phyloP scores from a whole-genome alignment of 2,113 vertebrate genomes.

The Cariama cristata region DNA sequence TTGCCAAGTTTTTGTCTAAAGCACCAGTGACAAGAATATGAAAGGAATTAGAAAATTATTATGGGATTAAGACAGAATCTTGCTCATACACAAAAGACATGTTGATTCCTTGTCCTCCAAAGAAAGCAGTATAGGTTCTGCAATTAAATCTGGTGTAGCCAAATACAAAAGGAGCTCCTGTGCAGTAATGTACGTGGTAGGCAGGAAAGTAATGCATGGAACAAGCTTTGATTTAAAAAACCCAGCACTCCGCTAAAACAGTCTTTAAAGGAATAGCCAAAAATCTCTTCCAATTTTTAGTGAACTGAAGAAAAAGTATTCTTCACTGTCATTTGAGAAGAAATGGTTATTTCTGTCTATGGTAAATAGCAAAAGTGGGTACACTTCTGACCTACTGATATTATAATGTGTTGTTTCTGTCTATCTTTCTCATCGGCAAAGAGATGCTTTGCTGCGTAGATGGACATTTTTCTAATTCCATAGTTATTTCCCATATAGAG shows the following conservation, averaged over 20 bases:
- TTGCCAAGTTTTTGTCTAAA: constrained; percentile 36
- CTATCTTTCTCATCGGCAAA: not conserved
- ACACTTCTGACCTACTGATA: not conserved
- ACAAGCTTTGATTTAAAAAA: not conserved
- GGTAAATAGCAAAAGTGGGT: not conserved
- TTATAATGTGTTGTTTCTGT: not conserved
- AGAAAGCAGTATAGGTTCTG: not conserved
- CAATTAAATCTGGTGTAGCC: not conserved
- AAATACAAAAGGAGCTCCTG: not conserved
- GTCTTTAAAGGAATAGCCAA: not conserved
- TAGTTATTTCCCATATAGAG: not conserved
- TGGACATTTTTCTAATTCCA: not conserved
- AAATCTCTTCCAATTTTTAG: not conserved
- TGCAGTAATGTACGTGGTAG: not conserved
- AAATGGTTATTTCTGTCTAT: not conserved
- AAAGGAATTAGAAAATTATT: constrained; percentile 61
- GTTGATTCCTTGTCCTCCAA: constrained; percentile 24
- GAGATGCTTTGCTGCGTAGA: not conserved
- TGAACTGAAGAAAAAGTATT: not conserved
- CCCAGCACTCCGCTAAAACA: accelerated
- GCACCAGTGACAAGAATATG: not conserved
- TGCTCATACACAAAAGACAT: constrained; percentile 24
- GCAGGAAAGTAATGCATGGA: not conserved
- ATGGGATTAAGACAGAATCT: constrained; percentile 48
- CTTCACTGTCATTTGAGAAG: not conserved